Conservation (phyloP, 2,113 vertebrate genomes). For the Uria lomvia region DNA sequence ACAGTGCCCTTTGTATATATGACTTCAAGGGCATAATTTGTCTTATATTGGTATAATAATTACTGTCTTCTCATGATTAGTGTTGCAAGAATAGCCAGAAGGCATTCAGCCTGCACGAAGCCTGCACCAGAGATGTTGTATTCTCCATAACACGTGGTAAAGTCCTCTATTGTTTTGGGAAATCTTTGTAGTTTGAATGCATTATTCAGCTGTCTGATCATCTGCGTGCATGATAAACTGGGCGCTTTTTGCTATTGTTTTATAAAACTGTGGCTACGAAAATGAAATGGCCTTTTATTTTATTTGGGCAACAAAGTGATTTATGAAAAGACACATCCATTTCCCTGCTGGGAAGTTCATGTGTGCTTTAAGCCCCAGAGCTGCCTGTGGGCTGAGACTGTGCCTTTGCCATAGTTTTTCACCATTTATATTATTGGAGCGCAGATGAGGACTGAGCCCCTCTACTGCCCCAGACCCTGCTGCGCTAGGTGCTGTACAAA, state of each 20-base stretch:
- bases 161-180: background rate
- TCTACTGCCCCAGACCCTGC: background rate
- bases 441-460: background rate
- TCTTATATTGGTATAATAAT: background rate
- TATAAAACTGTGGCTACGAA: background rate
- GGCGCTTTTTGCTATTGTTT: background rate
- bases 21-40: background rate
- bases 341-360: background rate
- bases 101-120: background rate
- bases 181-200: background rate
- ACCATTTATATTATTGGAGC: background rate
- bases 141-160: background rate
- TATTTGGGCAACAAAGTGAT: background rate
- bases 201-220: background rate
- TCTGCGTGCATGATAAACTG: background rate
- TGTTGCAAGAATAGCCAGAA: constrained; percentile 4
- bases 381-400: background rate
- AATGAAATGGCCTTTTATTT: constrained; percentile 11
- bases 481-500: background rate
- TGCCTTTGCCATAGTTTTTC: background rate
- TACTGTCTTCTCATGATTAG: background rate
- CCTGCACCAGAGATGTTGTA: background rate
- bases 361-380: background rate
- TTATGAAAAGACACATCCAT: background rate
- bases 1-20: background rate